Evolutionary conservation across 2,797 vertebrate species (phyloP), one percentile per base, ranked within the genome.

Genomic region (Ispidina lecontei): DNA sequence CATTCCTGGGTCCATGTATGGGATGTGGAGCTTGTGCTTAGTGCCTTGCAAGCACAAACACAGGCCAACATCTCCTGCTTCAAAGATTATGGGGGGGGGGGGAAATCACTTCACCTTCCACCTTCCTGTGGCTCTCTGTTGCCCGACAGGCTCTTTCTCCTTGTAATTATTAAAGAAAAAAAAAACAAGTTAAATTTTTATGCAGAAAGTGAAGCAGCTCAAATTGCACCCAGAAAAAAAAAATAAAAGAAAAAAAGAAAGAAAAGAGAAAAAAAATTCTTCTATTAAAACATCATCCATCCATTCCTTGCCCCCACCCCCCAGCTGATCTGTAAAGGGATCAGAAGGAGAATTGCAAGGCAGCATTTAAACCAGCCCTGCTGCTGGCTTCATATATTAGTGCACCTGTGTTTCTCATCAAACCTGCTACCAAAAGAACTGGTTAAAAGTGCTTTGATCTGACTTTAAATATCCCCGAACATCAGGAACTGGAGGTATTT

Each of bases 361-460:
- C 91, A 94, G 81, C 76, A 81, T 95, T 96, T 78, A 91, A 96
- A 96, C 71, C 89, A 92, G 90, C 79, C 91, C 4, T 69, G 73
- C 91, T 83, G 72, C 51, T 68, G 54, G 93, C 81, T 80, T 29
- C 84, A 7, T 83, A 62, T 89, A 65, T 80, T 87, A 78, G 88
- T 94, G 93, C 96, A 96, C 96, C 96, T 97, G 96, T 96, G 96
- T 97, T 97, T 97, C 95, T 96, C 96, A 96, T 97, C 96, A 97
- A 95, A 97, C 1, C 56, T 93, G 96, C 96, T 96, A 96, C 96
- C 96, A 95, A 95, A 95, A 96, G 89, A 76, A 58, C 91, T 93
- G 94, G 93, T 91, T 96, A 90, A 44, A 84, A 93, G 76, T 11
- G 69, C 96, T 97, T 97, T 97, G 96, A 97, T 96, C 96, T 96